These are phyloP conservation scores for Acronicta alni DNA, from an alignment of 2,888 invertebrate species.

Conservation along the genomic window DNA sequence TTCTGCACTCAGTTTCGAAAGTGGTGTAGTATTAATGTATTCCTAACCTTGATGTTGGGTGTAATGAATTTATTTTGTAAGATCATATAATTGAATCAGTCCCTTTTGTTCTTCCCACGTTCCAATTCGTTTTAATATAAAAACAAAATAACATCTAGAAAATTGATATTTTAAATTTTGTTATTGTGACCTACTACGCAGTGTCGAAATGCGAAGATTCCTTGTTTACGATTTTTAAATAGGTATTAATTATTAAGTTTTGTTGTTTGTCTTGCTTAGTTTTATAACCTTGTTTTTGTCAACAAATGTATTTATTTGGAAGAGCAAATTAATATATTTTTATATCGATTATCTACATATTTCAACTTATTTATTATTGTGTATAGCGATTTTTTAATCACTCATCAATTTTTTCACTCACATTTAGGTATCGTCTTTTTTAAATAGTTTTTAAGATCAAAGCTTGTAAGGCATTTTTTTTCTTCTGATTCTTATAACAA, in stretches of 20 bases:
- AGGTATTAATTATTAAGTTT: neutral
- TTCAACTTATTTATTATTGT: too few relatives aligned
- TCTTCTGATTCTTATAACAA: too few relatives aligned
- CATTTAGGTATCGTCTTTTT: neutral
- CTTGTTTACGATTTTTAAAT: constrained; percentile 15
- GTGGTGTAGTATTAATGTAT: too few relatives aligned
- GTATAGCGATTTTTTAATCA: too few relatives aligned
- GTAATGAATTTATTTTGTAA: neutral
- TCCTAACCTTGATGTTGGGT: too few relatives aligned
- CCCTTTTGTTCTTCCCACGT: constrained; percentile 13
- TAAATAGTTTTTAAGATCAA: neutral
- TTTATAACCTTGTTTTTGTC: constrained; percentile 16
- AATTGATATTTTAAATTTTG: constrained; percentile 12
- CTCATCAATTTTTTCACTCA: too few relatives aligned
- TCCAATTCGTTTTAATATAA: constrained; percentile 3
- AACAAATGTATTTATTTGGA: neutral
- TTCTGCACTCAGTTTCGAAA: too few relatives aligned
- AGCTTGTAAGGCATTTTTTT: too few relatives aligned
- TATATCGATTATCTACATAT: neutral
- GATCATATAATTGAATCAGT: neutral
- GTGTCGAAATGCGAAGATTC: constrained; percentile 11
- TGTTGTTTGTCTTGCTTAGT: constrained; percentile 11
- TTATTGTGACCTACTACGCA: constrained; percentile 19
- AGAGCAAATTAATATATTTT: neutral
- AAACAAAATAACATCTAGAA: constrained; percentile 11